These are phyloP conservation scores for Pristionchus fissidentatus DNA, from an alignment of 2,888 invertebrate genomes.

Conservation along the genomic window DNA sequence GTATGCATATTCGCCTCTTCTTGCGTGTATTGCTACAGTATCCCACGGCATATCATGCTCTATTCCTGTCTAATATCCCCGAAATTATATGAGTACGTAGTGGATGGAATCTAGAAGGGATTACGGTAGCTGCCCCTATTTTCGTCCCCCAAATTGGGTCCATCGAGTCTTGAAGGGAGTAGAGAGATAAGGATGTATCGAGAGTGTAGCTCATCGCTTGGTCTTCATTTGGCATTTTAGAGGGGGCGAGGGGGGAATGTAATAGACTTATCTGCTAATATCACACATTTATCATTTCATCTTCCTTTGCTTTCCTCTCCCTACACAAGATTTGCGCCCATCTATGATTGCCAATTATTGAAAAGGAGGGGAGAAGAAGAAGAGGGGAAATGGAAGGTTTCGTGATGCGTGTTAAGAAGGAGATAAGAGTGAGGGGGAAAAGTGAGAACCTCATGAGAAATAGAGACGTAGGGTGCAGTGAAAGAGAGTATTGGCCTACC, in stretches of 20 bases:
- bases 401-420: constrained; percentile 19
- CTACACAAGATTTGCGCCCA: background rate
- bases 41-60: no score
- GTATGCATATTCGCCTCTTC: no score
- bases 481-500: background rate
- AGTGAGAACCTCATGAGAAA: background rate
- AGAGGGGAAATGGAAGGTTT: constrained; percentile 38
- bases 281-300: background rate
- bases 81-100: no score
- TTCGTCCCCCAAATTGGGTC: background rate
- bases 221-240: background rate
- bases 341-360: constrained; percentile 17
- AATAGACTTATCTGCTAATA: background rate
- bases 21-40: no score
- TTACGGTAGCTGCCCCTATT: background rate
- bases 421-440: background rate
- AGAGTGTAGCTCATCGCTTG: no score
- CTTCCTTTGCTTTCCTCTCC: background rate
- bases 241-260: background rate
- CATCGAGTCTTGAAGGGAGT: no score
- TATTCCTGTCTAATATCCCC: no score
- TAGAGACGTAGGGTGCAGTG: background rate
- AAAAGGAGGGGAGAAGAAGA: constrained; percentile 10
- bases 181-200: background rate
- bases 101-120: no score